Evolutionary conservation across 1,140 invertebrate genomes (phyloP), one percentile per base, ranked within the genome.

Genomic region (Marisa cornuarietis): DNA sequence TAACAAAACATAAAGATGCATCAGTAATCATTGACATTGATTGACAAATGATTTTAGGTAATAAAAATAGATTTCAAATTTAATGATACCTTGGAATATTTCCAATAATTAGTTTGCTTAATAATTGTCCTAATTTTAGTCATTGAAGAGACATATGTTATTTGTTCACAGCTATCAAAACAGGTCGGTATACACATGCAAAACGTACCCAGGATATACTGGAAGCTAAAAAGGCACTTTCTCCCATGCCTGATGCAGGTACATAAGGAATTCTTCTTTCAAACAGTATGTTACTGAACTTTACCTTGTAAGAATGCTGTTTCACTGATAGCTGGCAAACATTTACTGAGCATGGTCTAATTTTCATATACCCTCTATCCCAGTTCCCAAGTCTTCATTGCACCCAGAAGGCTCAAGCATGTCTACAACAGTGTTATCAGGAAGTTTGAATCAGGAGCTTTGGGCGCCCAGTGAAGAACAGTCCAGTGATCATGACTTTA

Each of bases 111-210:
- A 62, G 8, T 11, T 65, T n/a, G 49, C 8, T 51, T 20, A 9
- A 8, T 66, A n/a, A 61, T 78, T 63, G n/a, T 24, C 42, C 2
- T 18, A 66, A 54, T 58, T n/a, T 42, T 42, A 42, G 31, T 2
- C 31, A 6, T 20, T 71, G 2, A 31, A 5, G 11, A 22, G 51
- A 49, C 24, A 10, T 42, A 20, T 54, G 10, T 16, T 71, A 62
- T 42, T 42, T 52, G 9, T 63, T 52, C 62, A 20, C 80, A 83
- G 83, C 83, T 13, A 81, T 83, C 58, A 83, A 83, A 75, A 83
- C 83, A 22, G 83, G 83, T 13, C 78, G 83, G 14, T 83, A 83
- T 61, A 83, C 83, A 18, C 80, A 83, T 68, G 63, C 77, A 16
- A 81, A 81, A 26, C 71, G 80, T n/a, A 81, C 80, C 51, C 76